These are phyloP conservation scores for Heteractis magnifica DNA, from an alignment of 92 coral and sea anemone species.

Conservation along the genomic window DNA sequence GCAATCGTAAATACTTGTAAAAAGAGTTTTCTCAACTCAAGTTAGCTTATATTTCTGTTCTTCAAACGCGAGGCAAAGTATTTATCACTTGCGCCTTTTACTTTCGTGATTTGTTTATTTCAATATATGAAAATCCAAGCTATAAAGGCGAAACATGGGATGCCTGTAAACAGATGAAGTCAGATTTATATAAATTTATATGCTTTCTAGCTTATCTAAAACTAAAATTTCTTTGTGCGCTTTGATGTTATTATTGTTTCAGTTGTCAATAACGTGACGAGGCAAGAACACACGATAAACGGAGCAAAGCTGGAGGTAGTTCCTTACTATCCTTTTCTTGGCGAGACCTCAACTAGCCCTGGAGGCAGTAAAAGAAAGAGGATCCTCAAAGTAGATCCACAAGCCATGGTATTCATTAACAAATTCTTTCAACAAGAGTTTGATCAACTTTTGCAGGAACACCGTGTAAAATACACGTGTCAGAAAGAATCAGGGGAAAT, in stretches of 20 bases:
- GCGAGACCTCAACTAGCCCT: slow-evolving; percentile 17
- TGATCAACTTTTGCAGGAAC: slow-evolving; percentile 1
- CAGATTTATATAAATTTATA: no score
- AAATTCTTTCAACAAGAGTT: slow-evolving; percentile 14
- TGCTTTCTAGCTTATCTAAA: no score
- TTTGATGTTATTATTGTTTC: neutral
- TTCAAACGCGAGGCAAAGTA: no score
- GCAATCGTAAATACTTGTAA: no score
- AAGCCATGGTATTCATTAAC: neutral
- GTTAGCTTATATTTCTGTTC: no score
- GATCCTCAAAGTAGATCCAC: slow-evolving; percentile 1
- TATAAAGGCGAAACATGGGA: no score
- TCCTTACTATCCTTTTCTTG: slow-evolving; percentile 52
- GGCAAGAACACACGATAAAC: slow-evolving; percentile 33
- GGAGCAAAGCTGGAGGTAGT: slow-evolving; percentile 17
- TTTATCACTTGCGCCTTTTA: no score
- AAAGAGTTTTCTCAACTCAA: no score
- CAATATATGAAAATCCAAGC: no score
- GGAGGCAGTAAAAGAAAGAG: slow-evolving; percentile 16
- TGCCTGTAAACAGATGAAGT: no score
- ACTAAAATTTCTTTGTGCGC: no score
- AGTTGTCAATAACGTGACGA: slow-evolving; percentile 44
- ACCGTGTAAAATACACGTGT: slow-evolving; percentile 1
- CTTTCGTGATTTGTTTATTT: no score
- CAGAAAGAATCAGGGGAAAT: slow-evolving; percentile 11